phyloP scores from a whole-genome alignment of 2,113 vertebrate species.

The Apodemus speciosus region DNA sequence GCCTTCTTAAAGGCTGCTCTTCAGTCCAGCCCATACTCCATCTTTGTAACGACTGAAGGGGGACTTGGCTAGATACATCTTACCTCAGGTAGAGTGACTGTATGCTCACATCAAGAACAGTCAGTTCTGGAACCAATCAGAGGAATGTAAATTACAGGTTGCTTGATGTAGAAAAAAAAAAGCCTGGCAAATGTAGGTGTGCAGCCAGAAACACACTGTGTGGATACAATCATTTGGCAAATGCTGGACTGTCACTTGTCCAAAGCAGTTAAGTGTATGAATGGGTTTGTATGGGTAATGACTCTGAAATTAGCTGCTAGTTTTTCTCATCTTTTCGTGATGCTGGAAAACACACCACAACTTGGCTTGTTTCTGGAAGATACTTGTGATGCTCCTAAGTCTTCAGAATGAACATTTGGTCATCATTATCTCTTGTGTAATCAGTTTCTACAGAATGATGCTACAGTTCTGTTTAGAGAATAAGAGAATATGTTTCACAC shows the following conservation, averaged over 20 bases:
- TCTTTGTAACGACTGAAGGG: not conserved
- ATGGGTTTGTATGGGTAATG: conserved; percentile 85
- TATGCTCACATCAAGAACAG: conserved; percentile 78
- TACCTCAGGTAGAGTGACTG: conserved; percentile 74
- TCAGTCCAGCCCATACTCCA: conserved; percentile 38
- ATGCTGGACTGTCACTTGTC: conserved; percentile 83
- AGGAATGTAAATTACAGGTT: conserved; percentile 80
- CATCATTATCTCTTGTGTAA: conserved; percentile 75
- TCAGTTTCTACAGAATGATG: conserved; percentile 75
- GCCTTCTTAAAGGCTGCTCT: conserved; percentile 62
- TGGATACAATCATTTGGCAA: conserved; percentile 81
- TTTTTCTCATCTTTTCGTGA: conserved; percentile 82
- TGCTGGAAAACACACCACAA: conserved; percentile 84
- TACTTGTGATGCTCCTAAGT: conserved; percentile 84
- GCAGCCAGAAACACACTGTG: conserved; percentile 79
- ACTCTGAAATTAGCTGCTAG: conserved; percentile 85
- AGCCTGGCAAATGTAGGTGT: conserved; percentile 81
- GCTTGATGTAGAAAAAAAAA: conserved; percentile 67
- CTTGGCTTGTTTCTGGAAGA: conserved; percentile 85
- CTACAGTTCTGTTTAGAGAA: conserved; percentile 74
- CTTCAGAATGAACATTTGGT: conserved; percentile 77
- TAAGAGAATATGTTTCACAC: conserved; percentile 57
- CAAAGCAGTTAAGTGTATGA: conserved; percentile 84
- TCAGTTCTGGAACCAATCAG: conserved; percentile 70
- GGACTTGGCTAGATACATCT: conserved; percentile 59